These are phyloP conservation scores for Lamprologus tigripictilis DNA, from an alignment of 2,113 vertebrate species.

Conservation along the genomic window DNA sequence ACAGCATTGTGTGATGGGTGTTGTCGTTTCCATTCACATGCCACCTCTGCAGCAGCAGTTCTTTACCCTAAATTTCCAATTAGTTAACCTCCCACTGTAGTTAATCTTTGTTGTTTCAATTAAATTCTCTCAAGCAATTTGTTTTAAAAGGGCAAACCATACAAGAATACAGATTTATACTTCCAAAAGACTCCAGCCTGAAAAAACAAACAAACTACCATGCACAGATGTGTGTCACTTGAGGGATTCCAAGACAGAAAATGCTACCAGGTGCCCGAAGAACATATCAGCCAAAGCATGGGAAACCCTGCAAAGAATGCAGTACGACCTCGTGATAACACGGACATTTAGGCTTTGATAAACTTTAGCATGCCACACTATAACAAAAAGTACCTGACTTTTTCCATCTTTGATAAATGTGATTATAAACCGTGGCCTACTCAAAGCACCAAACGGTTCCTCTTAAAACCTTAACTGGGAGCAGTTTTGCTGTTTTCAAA, in stretches of 20 bases:
- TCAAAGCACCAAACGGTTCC: neutral
- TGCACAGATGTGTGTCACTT: neutral
- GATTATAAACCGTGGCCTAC: neutral
- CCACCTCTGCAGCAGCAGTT: neutral
- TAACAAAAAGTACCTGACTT: neutral
- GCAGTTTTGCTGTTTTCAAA: neutral
- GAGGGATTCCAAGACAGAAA: neutral
- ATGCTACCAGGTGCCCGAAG: neutral
- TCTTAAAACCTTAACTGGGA: neutral
- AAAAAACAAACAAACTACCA: neutral
- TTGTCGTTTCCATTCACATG: neutral
- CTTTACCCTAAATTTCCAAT: neutral
- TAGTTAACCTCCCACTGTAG: neutral
- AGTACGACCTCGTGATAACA: neutral
- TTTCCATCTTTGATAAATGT: neutral
- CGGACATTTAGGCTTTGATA: neutral
- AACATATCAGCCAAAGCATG: neutral
- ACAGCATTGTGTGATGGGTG: constrained; percentile 24
- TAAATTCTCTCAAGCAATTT: neutral
- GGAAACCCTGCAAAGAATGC: neutral
- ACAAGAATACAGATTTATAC: neutral
- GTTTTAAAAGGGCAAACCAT: neutral
- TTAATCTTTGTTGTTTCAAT: neutral
- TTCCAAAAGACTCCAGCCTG: neutral
- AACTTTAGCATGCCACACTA: neutral